Evolutionary conservation across 2,888 invertebrate genomes (phyloP), one percentile per base, ranked within the genome.

Genomic region (Perizoma affinitatum): DNA sequence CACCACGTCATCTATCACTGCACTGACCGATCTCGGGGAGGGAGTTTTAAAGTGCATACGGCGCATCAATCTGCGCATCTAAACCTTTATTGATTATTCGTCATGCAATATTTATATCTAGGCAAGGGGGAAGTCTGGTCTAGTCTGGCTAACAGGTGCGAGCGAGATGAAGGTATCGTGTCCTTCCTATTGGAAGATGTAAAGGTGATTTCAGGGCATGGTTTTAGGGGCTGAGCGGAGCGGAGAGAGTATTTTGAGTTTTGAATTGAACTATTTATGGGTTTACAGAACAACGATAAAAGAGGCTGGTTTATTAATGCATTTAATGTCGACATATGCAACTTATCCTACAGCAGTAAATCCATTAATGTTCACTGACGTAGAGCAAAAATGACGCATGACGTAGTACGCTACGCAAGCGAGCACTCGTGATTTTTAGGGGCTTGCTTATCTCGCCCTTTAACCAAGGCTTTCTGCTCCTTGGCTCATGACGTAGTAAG

Each of bases 21-120:
- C 65, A 67, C 55, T 67, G 60, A 42, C 44, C 42, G 35, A 46
- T 42, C 47, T 53, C 35, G 4, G 41, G 56, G 48, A 5, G 41
- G 56, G 45, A 54, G 36, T 50, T 47, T 55, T 47, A 35, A 44
- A 61, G 61, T 67, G 67, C 63, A 67, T 54, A 50, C 50, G 34
- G 63, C 67, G 65, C 63, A 65, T 63, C 55, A 58, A 58, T 63
- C 65, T 52, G 67, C 67, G 67, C 67, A 64, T 53, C 55, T 45
- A 46, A 56, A 51, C 49, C 35, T 49, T 61, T 67, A 67, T 67
- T 63, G 67, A 65, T 67, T 65, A 41, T 46, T 5, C 9, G 36
- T 41, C 51, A n/a, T 60, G 56, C 44, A 57, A 57, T 50, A 54
- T 40, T 36, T 63, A 53, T 50, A 66, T 57, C 58, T 63, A 61